phyloP scores from a whole-genome alignment of 92 coral and sea anemone species.

The Diadumene lineata region DNA sequence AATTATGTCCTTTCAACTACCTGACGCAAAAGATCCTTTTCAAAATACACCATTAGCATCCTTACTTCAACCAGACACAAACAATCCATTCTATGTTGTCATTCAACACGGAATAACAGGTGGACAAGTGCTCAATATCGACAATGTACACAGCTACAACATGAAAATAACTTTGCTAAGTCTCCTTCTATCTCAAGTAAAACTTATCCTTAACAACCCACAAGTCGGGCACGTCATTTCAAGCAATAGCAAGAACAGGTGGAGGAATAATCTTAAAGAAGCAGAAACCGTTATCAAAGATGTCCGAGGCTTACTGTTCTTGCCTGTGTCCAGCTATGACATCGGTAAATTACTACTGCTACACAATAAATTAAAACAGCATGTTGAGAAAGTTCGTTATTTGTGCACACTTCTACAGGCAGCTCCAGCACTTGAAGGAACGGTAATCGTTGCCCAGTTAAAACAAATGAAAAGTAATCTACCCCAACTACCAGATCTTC shows the following conservation, averaged over 20 bases:
- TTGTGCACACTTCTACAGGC: constrained; percentile 1
- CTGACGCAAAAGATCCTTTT: background rate
- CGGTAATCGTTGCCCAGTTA: background rate
- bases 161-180: constrained; percentile 10
- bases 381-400: background rate
- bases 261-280: constrained; percentile 10
- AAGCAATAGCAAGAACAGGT: constrained; percentile 4
- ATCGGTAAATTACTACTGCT: background rate
- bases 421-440: background rate
- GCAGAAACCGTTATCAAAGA: constrained; percentile 3
- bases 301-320: background rate
- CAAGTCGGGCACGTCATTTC: background rate
- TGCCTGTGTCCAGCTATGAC: background rate
- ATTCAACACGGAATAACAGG: constrained; percentile 15
- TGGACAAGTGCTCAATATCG: constrained; percentile 15
- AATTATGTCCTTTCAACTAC: constrained; percentile 2
- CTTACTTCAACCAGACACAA: background rate
- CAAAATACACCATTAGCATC: constrained; percentile 13
- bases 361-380: background rate
- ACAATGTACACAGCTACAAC: constrained; percentile 5
- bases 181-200: constrained; percentile 20
- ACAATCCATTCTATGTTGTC: constrained; percentile 7
- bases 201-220: constrained; percentile 7
- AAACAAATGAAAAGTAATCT: constrained; percentile 7
- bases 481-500: constrained; percentile 11